Conservation (phyloP, 2,797 vertebrate species). For the Lacerta viridis region DNA sequence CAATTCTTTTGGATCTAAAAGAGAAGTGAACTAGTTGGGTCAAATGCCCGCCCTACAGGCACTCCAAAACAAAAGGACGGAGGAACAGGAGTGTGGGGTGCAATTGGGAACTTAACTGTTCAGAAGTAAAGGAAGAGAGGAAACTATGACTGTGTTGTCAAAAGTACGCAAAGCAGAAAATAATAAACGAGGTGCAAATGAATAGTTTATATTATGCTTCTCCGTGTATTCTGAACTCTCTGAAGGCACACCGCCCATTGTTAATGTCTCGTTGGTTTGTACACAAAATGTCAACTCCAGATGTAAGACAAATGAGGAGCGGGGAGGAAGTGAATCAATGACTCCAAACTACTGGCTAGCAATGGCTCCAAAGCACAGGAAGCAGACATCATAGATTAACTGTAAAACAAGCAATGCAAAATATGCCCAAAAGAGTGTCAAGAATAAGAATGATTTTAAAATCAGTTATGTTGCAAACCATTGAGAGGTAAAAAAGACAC, state of each 20-base stretch:
- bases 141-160: not conserved
- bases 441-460: not conserved
- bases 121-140: not conserved
- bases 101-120: not conserved
- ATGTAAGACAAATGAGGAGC: conserved; percentile 27
- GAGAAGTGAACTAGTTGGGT: conserved; percentile 25
- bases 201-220: conserved; percentile 24
- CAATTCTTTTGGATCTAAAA: not conserved
- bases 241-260: not conserved
- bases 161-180: not conserved
- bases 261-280: conserved; percentile 24
- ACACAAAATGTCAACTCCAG: not conserved
- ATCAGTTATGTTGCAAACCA: not conserved
- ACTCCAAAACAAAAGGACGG: not conserved
- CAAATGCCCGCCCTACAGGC: not conserved
- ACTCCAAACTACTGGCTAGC: not conserved
- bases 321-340: conserved; percentile 36
- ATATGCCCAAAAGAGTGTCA: not conserved
- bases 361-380: not conserved
- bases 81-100: not conserved
- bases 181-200: conserved; percentile 23
- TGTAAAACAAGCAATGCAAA: conserved; percentile 2
- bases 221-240: conserved; percentile 22
- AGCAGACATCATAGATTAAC: not conserved
- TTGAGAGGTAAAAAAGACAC: not conserved